phyloP scores from a whole-genome alignment of 2,888 invertebrate species.

The Euclidia mi region DNA sequence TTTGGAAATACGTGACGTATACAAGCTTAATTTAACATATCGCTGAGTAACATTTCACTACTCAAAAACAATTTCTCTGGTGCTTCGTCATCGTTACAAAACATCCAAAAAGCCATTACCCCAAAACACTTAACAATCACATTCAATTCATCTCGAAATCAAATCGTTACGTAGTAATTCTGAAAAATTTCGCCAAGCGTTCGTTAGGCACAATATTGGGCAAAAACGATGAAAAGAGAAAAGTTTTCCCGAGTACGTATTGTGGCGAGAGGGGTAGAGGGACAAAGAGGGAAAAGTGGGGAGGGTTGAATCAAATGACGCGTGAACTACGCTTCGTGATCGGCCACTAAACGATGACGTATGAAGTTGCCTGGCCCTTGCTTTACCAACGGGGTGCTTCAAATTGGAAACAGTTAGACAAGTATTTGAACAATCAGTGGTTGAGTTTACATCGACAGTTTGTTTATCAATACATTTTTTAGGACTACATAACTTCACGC shows the following conservation, averaged over 20 bases:
- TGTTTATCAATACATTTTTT: too few relatives aligned
- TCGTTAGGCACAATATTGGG: slow-evolving; percentile 59
- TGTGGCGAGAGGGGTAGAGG: neutral
- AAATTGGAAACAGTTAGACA: slow-evolving; percentile 31
- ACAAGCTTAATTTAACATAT: too few relatives aligned
- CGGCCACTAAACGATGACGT: slow-evolving; percentile 64
- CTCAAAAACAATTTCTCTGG: too few relatives aligned
- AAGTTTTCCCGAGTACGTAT: slow-evolving; percentile 37
- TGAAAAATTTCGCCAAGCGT: slow-evolving; percentile 50
- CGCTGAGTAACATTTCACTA: too few relatives aligned
- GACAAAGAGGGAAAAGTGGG: neutral
- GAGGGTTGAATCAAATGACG: slow-evolving; percentile 54
- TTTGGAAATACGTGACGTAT: too few relatives aligned
- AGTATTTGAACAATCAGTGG: slow-evolving; percentile 28
- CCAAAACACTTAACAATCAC: slow-evolving; percentile 28
- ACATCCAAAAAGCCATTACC: slow-evolving; percentile 10
- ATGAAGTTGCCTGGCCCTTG: slow-evolving; percentile 57
- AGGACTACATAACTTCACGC: too few relatives aligned
- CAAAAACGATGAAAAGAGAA: slow-evolving; percentile 56
- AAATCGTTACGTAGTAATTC: slow-evolving; percentile 45
- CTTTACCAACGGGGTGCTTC: slow-evolving; percentile 48
- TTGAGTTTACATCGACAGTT: too few relatives aligned
- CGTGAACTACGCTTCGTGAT: slow-evolving; percentile 57
- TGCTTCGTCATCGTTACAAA: slow-evolving; percentile 5
- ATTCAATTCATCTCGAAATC: slow-evolving; percentile 52